Base-by-base conservation (phyloP, 2,797 vertebrate species). In the Enteromius afrohamiltoni region DNA sequence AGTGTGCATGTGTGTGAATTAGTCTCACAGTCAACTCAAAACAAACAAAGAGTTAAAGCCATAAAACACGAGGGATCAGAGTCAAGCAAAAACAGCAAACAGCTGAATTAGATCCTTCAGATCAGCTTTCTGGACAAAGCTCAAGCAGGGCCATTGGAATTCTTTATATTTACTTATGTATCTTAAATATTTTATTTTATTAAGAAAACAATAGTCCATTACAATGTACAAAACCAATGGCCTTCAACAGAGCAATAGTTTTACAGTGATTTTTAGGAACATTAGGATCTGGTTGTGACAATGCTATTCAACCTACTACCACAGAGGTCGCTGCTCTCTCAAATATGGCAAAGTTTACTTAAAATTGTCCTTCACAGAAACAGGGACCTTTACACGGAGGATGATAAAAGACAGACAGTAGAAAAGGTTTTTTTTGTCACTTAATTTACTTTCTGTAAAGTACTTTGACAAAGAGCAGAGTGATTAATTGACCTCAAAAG, bases 31-130 rank as follows among this genome's bases (percentile, higher is more conserved):
- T 83, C 85, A 86, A 65, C 74, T 80, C 84, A 88, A 90, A 90
- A 90, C 83, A 89, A 88, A 89, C 85, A 83, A 83, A 86, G 73
- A 85, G 21, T 42, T 45, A 86, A 88, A 77, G 77, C 85, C 78
- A 83, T 55, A 64, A 68, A 80, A 71, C 19, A 13, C 16, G 21
- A 58, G 23, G 37, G 47, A 40, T 29, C 75, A 58, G 79, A 70
- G 79, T 85, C 82, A 82, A 77, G 45, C 40, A 62, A 58, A 23
- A 86, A 90, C 83, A 89, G 87, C 86, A 53, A 83, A 17, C 45
- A 55, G 6, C 13, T 37, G 23, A 60, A 19, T 79, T 69, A 79
- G 58, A 80, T 45, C 77, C 2, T 42, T 77, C 34, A 77, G 62
- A 68, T 75, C 49, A 45, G n/a, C 17, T 13, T 23, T 65, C 42